Percentiles rank a stretch among this genome's conserved stretches.
Evolutionary conservation across 2,113 vertebrate species (phyloP).

Genomic region (Corvus cornix): DNA sequence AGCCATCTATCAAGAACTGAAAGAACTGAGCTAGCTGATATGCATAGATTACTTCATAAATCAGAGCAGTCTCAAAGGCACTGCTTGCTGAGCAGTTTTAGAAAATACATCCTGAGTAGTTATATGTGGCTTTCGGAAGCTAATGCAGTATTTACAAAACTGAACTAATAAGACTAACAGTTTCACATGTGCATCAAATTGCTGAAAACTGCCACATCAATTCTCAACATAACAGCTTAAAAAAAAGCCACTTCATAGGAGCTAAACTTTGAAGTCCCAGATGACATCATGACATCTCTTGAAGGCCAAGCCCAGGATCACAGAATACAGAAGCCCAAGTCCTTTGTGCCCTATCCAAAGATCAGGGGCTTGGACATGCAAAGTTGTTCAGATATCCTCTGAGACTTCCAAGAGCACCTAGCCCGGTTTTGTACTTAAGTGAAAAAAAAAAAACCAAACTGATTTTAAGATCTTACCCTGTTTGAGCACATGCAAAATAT

Average conservation of each 20-base stretch:
- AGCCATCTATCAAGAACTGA: slow-evolving; percentile 18
- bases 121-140: neutral
- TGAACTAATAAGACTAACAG: neutral
- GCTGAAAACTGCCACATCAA: neutral
- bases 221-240: neutral
- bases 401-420: neutral
- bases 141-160: neutral
- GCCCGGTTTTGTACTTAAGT: neutral
- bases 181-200: neutral
- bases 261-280: neutral
- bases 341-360: neutral
- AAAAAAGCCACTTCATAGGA: neutral
- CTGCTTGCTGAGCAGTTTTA: neutral
- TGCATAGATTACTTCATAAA: slow-evolving; percentile 22
- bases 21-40: slow-evolving; percentile 34
- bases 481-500: neutral
- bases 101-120: neutral
- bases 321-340: neutral
- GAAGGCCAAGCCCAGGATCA: neutral
- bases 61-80: neutral
- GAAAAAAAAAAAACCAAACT: rapidly evolving
- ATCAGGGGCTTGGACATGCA: neutral
- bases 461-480: neutral
- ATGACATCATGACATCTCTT: neutral
- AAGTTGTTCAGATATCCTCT: neutral